Evolutionary conservation across 2,888 invertebrate species (phyloP).

Genomic region (Alloscopus bannaensis): DNA sequence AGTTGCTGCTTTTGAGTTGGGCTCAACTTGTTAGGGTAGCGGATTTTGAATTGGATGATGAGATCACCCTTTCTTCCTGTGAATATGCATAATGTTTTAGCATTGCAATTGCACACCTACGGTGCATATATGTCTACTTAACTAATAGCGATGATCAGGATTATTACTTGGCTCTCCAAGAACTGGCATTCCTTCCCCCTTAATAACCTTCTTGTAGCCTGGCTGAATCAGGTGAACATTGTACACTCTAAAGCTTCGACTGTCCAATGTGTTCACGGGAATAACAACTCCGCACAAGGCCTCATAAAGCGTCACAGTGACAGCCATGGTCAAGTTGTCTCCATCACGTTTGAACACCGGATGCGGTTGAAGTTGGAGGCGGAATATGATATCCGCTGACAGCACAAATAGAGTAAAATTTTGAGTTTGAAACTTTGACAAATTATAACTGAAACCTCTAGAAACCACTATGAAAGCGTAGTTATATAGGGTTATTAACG

Average conservation of each 20-base stretch:
- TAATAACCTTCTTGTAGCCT: slow-evolving; percentile 82
- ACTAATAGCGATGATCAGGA: too few species aligned
- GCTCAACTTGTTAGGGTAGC: slow-evolving; percentile 79
- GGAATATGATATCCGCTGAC: slow-evolving; percentile 74
- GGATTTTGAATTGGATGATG: slow-evolving; percentile 81
- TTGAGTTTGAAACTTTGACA: not conserved
- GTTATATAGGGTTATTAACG: too few species aligned
- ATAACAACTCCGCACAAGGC: slow-evolving; percentile 84
- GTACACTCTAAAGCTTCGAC: slow-evolving; percentile 81
- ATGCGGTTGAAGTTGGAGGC: slow-evolving; percentile 73
- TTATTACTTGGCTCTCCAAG: slow-evolving; percentile 80
- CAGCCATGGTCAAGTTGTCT: slow-evolving; percentile 81
- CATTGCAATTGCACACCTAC: too few species aligned
- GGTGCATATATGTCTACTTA: too few species aligned
- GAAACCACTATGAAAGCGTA: not conserved
- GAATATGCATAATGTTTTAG: slow-evolving; percentile 5
- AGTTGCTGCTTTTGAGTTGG: slow-evolving; percentile 76
- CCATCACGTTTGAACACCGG: slow-evolving; percentile 82
- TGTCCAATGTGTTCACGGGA: slow-evolving; percentile 83
- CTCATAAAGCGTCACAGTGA: slow-evolving; percentile 81
- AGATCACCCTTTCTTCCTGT: slow-evolving; percentile 80
- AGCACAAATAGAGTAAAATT: slow-evolving; percentile 17
- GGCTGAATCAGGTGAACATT: slow-evolving; percentile 77
- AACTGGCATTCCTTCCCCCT: slow-evolving; percentile 85
- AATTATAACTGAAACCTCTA: not conserved